phyloP scores from a whole-genome alignment of 64 coral and sea anemone species.

The Porites australiensis region DNA sequence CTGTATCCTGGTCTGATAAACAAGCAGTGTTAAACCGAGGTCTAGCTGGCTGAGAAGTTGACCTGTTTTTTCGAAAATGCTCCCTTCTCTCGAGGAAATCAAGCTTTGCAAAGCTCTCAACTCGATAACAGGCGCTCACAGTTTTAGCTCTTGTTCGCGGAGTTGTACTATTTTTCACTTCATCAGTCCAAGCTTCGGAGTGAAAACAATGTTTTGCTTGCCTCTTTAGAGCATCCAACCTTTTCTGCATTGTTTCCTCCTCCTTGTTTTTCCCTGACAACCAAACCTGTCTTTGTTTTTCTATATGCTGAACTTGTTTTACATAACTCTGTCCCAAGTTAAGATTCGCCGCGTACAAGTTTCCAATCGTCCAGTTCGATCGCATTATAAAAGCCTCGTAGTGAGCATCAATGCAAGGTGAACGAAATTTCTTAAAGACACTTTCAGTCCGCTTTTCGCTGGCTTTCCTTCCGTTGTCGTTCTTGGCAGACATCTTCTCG shows the following conservation, averaged over 20 bases:
- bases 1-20: background rate
- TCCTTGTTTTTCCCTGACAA: slow-evolving; percentile 71
- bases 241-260: slow-evolving; percentile 73
- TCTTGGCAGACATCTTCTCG: background rate
- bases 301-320: slow-evolving; percentile 73
- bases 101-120: background rate
- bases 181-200: background rate
- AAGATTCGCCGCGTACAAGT: slow-evolving; percentile 86
- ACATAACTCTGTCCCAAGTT: slow-evolving; percentile 85
- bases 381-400: slow-evolving; percentile 86
- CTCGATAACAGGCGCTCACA: background rate
- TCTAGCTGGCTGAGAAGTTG: background rate
- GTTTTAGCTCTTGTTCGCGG: background rate
- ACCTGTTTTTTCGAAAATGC: background rate
- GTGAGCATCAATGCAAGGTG: slow-evolving; percentile 82
- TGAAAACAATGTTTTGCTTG: slow-evolving; percentile 2
- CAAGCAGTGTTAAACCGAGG: background rate
- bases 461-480: background rate
- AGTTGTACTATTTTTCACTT: background rate
- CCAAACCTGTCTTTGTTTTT: slow-evolving; percentile 82
- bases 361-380: slow-evolving; percentile 82
- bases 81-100: background rate
- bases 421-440: slow-evolving; percentile 62
- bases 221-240: slow-evolving; percentile 52
- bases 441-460: background rate